Conservation (phyloP, 2,797 vertebrate species). For the Botia almorhae region DNA sequence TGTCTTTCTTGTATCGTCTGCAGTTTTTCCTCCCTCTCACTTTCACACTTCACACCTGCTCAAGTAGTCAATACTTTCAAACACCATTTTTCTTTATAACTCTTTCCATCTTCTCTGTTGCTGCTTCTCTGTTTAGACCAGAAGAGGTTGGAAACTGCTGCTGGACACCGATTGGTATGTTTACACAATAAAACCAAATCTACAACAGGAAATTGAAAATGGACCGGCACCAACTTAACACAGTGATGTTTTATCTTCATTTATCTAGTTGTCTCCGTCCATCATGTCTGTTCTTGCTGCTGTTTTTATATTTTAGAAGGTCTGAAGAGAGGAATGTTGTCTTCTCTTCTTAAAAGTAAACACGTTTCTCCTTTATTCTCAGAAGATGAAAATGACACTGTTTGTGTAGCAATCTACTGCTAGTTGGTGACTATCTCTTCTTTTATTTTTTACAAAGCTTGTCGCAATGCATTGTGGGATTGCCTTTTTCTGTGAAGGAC, state of each 20-base stretch:
- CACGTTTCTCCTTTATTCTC: not conserved
- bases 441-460: not conserved
- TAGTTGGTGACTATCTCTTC: not conserved
- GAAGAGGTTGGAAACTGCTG: too few species aligned
- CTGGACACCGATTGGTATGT: too few species aligned
- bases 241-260: not conserved
- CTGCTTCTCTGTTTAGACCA: too few species aligned
- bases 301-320: conserved; percentile 10
- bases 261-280: not conserved
- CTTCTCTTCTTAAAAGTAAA: not conserved
- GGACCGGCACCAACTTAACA: not conserved
- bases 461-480: not conserved
- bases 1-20: conserved; percentile 9
- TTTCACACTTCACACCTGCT: conserved; percentile 12
- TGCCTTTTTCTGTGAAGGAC: not conserved
- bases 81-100: not conserved
- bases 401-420: not conserved
- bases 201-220: not conserved
- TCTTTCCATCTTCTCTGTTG: too few species aligned
- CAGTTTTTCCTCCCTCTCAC: conserved; percentile 6
- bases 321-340: conserved; percentile 1
- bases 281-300: not conserved
- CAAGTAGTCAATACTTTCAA: not conserved
- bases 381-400: not conserved
- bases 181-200: not conserved